phyloP scores from a whole-genome alignment of 2,888 invertebrate species.

The Hymenopus coronatus region DNA sequence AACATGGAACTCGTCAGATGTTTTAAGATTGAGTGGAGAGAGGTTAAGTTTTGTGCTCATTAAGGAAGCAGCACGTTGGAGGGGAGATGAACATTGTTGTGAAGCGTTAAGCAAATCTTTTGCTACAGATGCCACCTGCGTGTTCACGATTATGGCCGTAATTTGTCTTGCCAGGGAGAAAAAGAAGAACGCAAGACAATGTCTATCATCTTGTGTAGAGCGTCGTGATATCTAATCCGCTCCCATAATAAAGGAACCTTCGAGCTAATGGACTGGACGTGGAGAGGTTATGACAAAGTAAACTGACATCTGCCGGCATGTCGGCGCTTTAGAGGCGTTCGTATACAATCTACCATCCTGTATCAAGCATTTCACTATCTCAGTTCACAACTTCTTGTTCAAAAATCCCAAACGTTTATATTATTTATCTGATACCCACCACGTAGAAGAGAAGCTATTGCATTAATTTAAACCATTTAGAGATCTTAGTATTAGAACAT shows the following conservation, averaged over 20 bases:
- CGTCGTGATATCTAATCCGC: background rate
- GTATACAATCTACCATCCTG: too few relatives aligned
- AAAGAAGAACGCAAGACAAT: background rate
- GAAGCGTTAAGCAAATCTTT: background rate
- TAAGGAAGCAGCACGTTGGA: background rate
- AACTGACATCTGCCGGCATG: background rate
- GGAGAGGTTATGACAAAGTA: background rate
- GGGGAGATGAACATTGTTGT: background rate
- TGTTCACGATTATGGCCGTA: background rate
- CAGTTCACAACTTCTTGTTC: too few relatives aligned
- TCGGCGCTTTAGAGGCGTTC: background rate
- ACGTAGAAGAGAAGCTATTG: too few relatives aligned
- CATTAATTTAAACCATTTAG: too few relatives aligned
- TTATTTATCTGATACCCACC: too few relatives aligned
- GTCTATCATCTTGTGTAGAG: background rate
- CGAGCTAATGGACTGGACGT: background rate
- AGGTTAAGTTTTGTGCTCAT: too few relatives aligned
- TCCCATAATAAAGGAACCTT: background rate
- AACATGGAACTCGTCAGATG: too few relatives aligned
- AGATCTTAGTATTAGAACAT: too few relatives aligned
- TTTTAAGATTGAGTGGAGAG: too few relatives aligned
- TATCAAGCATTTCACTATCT: too few relatives aligned
- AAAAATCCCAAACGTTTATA: too few relatives aligned
- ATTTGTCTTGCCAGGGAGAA: background rate
- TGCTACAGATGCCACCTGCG: background rate